Percentiles rank a stretch among this genome's conserved stretches.
Evolutionary conservation across 2,113 vertebrate genomes (phyloP).

Genomic region (Laticauda laticaudata): DNA sequence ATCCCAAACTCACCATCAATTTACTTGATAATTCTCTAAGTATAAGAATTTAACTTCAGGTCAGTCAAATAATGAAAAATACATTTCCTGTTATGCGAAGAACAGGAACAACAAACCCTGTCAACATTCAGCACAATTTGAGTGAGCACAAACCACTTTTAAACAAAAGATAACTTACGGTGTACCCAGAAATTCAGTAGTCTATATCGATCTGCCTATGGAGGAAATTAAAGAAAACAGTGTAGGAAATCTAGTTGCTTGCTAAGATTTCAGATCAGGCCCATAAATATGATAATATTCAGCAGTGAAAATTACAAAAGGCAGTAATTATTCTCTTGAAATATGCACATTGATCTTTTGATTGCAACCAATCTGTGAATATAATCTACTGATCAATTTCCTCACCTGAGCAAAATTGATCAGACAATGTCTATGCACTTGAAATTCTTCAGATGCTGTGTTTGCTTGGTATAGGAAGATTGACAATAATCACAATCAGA

Average conservation of each 20-base stretch:
- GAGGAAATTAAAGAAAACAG: not conserved
- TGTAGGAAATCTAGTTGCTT: not conserved
- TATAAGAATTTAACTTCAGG: not conserved
- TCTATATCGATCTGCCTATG: not conserved
- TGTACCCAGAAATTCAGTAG: not conserved
- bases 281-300: not conserved
- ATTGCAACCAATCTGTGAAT: not conserved
- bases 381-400: not conserved
- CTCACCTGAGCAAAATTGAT: not conserved
- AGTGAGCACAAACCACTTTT: not conserved
- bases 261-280: not conserved
- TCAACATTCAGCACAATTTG: not conserved
- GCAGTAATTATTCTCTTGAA: not conserved
- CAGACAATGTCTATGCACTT: not conserved
- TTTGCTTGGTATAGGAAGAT: not conserved
- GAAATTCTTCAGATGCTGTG: not conserved
- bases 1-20: not conserved
- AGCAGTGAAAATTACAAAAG: conserved; percentile 8
- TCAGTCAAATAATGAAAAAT: not conserved
- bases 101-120: not conserved
- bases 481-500: not conserved
- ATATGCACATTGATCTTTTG: not conserved
- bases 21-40: not conserved
- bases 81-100: not conserved
- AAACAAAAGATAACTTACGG: not conserved